Evolutionary conservation across 2,113 vertebrate species (phyloP).

Genomic region (Ginglymostoma cirratum): DNA sequence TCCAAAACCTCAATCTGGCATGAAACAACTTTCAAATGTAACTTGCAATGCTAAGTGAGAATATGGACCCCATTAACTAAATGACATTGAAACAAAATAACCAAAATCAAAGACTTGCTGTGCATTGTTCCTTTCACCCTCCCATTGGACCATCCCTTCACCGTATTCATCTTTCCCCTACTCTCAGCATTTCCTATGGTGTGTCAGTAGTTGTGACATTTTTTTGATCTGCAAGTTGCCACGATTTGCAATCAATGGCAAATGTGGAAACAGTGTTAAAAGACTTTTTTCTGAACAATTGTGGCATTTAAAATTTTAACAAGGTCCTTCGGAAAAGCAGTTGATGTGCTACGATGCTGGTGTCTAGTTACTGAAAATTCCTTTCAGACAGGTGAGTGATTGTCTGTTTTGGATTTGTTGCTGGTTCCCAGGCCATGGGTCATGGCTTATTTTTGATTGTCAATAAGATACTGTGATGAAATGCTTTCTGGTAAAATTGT

Average conservation of each 20-base stretch:
- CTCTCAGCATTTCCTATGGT: background rate
- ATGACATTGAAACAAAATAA: background rate
- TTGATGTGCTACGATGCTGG: background rate
- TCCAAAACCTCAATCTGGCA: background rate
- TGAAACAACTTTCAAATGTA: background rate
- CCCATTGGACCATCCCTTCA: background rate
- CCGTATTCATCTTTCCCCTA: background rate
- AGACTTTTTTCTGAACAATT: background rate
- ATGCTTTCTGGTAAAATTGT: background rate
- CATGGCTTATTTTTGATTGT: background rate
- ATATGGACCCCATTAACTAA: background rate
- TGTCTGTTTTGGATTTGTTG: background rate
- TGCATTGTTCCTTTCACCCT: background rate
- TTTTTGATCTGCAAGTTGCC: background rate
- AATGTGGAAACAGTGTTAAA: background rate
- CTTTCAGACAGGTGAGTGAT: background rate
- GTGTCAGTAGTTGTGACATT: background rate
- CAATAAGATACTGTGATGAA: background rate
- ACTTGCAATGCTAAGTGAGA: background rate
- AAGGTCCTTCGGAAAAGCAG: background rate
- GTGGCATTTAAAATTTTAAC: background rate
- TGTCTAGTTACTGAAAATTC: background rate
- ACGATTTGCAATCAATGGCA: background rate
- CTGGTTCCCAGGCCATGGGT: background rate
- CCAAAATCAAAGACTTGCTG: background rate